Evolutionary conservation across 2,888 invertebrate species (phyloP), one percentile per base, ranked within the genome.

Genomic region (Sicus ferrugineus): DNA sequence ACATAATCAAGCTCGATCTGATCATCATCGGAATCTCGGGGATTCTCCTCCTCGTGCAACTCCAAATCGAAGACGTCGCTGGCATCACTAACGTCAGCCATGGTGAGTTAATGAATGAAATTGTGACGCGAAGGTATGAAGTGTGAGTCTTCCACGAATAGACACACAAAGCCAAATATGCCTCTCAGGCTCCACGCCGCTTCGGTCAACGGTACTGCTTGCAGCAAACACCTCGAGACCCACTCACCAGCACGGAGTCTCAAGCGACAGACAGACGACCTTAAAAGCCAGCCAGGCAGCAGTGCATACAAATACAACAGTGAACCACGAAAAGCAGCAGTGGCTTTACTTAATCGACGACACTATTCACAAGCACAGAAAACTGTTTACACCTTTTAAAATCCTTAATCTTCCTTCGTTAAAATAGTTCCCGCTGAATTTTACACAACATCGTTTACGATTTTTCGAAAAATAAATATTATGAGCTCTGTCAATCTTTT

Each of bases 11-110:
- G 88, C 83, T 94, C 94, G 84, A 95, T 92, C 84, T 92, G 92
- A 88, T 97, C 97, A 84, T 96, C 95, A 78, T 94, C 93, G 59
- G 85, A 84, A 75, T 85, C 84, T 67, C 87, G 88, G 80, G 93
- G 93, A 83, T 92, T 92, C 85, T 93, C 92, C 81, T 89, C 91
- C 82, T 92, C 91, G 82, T 91, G 91, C 83, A 96, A 89, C 87
- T 97, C 96, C 86, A 97, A 91, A 89, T 96, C 95, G 87, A 97
- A 96, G 86, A 96, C 93, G 86, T 93, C 95, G 74, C 77, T 84
- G 73, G 80, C 79, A 78, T 83, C 83, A 76, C 79, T 84, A 73
- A 82, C 83, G 78, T 83, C 83, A 77, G 83, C 83, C 83, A 83
- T 83, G 72, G 70, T 77, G 65, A 58, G 61, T 62, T 64, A 59